Conservation (phyloP, 2,113 vertebrate species). For the Podiceps cristatus region DNA sequence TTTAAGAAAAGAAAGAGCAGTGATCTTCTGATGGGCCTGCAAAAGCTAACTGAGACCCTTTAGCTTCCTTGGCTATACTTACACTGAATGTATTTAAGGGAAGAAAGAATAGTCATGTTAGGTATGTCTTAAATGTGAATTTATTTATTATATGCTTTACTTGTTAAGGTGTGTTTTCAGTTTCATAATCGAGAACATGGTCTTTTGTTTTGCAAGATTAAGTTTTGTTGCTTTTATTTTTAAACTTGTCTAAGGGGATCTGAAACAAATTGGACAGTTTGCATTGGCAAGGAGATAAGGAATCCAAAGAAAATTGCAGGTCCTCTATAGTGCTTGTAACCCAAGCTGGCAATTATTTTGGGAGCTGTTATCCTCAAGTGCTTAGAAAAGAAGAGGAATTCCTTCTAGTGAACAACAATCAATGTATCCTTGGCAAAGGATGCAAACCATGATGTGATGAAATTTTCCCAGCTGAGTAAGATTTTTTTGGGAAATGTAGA, state of each 20-base stretch:
- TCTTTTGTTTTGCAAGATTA: neutral
- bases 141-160: neutral
- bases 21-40: neutral
- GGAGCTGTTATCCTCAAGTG: neutral
- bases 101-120: neutral
- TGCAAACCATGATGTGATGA: neutral
- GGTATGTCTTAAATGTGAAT: neutral
- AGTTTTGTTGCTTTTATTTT: neutral
- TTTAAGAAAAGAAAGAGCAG: neutral
- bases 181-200: neutral
- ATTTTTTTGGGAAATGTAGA: rapidly evolving
- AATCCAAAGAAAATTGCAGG: neutral
- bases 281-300: neutral
- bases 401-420: neutral
- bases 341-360: neutral
- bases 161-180: neutral
- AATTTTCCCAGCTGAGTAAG: neutral
- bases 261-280: neutral
- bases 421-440: neutral
- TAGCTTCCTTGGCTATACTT: neutral
- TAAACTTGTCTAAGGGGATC: neutral
- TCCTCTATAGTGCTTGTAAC: neutral
- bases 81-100: neutral
- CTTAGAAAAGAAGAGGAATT: neutral
- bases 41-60: neutral